phyloP scores from a whole-genome alignment of 2,888 invertebrate species.

The Gnatocerus cornutus region DNA sequence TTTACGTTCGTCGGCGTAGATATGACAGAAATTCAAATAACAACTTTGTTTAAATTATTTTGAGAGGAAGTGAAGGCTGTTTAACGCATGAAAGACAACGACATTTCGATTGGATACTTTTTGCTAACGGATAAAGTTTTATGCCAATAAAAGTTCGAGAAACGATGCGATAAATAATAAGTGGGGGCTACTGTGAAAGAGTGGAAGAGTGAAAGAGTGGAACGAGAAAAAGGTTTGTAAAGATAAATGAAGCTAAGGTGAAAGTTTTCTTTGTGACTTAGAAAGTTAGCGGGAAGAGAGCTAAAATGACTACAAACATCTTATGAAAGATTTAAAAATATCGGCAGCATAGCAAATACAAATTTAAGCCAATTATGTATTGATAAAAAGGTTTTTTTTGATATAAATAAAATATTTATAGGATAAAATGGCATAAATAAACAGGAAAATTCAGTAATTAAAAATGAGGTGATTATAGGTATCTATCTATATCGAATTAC shows the following conservation, averaged over 20 bases:
- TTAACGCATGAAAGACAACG: neutral
- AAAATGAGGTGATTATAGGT: too few relatives aligned
- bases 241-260: slow-evolving; percentile 11
- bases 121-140: neutral
- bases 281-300: neutral
- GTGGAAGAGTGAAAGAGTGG: neutral
- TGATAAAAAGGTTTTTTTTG: too few relatives aligned
- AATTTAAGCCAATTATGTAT: too few relatives aligned
- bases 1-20: neutral
- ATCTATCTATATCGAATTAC: too few relatives aligned
- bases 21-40: neutral
- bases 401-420: too few relatives aligned
- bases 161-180: slow-evolving; percentile 17
- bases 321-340: too few relatives aligned
- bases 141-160: slow-evolving; percentile 1
- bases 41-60: neutral
- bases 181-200: neutral
- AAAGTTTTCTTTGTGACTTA: slow-evolving; percentile 15
- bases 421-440: too few relatives aligned
- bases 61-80: neutral
- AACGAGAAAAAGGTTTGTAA: neutral
- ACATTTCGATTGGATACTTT: slow-evolving; percentile 4
- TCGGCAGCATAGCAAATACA: too few relatives aligned
- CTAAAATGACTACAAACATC: too few relatives aligned
- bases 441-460: too few relatives aligned